These are phyloP conservation scores for Gonatopus flavifemur DNA, from an alignment of 1,140 invertebrate species.

Conservation along the genomic window DNA sequence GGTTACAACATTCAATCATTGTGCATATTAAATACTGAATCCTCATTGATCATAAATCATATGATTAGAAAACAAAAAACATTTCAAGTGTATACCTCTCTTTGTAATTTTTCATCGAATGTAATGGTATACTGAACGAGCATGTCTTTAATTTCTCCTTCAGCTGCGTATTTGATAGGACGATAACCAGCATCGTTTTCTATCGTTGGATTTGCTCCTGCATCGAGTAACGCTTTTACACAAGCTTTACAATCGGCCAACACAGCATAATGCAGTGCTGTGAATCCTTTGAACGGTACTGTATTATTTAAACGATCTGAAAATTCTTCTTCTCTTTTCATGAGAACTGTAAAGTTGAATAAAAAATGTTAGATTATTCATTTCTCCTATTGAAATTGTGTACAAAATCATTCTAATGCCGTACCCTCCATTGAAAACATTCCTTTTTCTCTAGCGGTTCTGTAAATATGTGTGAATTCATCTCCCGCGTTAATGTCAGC, in stretches of 20 bases:
- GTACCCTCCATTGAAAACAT: conserved; percentile 67
- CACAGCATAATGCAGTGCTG: conserved; percentile 88
- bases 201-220: conserved; percentile 70
- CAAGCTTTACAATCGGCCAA: conserved; percentile 70
- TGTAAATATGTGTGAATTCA: conserved; percentile 74
- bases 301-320: conserved; percentile 71
- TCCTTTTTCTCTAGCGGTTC: conserved; percentile 62
- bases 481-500: conserved; percentile 81
- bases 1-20: conserved; percentile 13
- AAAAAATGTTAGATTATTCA: conserved; percentile 2
- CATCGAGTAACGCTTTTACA: conserved; percentile 64
- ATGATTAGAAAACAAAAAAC: conserved; percentile 7
- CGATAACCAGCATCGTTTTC: conserved; percentile 79
- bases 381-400: conserved; percentile 4
- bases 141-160: conserved; percentile 62
- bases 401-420: conserved; percentile 9
- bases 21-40: neutral
- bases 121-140: conserved; percentile 43
- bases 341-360: conserved; percentile 60
- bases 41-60: neutral
- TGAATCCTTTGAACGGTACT: conserved; percentile 82
- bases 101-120: conserved; percentile 47
- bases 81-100: conserved; percentile 38
- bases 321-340: conserved; percentile 79
- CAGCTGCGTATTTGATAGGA: conserved; percentile 75